Percentiles rank a stretch among this genome's conserved stretches.
Evolutionary conservation across 92 coral and sea anemone genomes (phyloP).

Genomic region (Galaxea fascicularis): DNA sequence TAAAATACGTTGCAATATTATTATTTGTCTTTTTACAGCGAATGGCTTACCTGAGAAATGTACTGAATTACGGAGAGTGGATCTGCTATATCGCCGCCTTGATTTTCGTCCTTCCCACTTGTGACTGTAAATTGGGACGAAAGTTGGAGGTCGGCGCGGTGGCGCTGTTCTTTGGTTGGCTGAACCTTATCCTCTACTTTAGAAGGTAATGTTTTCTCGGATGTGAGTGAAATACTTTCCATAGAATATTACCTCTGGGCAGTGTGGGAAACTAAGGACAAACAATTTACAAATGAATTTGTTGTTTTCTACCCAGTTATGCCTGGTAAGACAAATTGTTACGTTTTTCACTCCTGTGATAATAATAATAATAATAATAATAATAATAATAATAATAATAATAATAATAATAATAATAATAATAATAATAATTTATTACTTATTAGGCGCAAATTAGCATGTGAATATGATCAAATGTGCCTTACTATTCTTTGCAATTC

Average conservation of each 20-base stretch:
- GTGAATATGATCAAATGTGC: too few species aligned
- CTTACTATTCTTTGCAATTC: too few species aligned
- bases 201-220: conserved; percentile 51
- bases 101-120: conserved; percentile 53
- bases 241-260: not conserved
- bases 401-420: too few species aligned
- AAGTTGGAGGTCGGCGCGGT: conserved; percentile 70
- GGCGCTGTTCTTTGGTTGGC: conserved; percentile 76
- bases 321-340: too few species aligned
- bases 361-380: too few species aligned
- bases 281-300: too few species aligned
- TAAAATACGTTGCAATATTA: not conserved
- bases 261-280: too few species aligned
- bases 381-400: too few species aligned
- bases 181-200: conserved; percentile 74
- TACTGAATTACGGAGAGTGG: conserved; percentile 45
- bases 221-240: not conserved
- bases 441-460: too few species aligned
- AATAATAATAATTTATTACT: too few species aligned
- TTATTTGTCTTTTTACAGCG: conserved; percentile 14
- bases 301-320: too few species aligned
- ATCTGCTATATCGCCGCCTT: conserved; percentile 51
- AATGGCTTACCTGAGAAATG: not conserved
- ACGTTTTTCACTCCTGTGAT: too few species aligned
- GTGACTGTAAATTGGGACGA: conserved; percentile 69